A percentile compares a stretch with the other conserved stretches of the same genome.
Conservation (phyloP, 1,140 invertebrate genomes). For the Aricia agestis region DNA sequence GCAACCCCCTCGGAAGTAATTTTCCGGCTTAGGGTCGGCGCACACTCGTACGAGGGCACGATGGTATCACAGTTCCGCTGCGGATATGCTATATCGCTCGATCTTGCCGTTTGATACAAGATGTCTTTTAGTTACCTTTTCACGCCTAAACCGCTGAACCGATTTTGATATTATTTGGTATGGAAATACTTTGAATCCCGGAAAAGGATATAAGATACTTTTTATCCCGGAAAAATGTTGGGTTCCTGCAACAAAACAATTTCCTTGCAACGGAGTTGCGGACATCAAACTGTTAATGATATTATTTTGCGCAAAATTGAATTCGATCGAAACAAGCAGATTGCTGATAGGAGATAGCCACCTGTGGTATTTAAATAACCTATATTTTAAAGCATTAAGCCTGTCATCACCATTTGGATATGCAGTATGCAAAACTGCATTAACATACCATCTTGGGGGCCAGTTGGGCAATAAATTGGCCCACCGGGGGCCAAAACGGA, state of each 20-base stretch:
- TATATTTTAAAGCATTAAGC: not conserved
- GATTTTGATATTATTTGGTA: too few relatives aligned
- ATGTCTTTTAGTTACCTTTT: too few relatives aligned
- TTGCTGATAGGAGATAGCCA: slow-evolving; percentile 18
- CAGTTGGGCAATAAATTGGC: slow-evolving; percentile 2
- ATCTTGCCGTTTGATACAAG: not conserved
- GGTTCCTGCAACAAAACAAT: too few relatives aligned
- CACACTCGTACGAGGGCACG: slow-evolving; percentile 3
- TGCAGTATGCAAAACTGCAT: not conserved
- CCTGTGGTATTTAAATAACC: not conserved
- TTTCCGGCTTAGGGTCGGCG: slow-evolving; percentile 14
- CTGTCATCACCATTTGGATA: not conserved
- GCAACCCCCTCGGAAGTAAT: slow-evolving; percentile 18
- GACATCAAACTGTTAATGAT: too few relatives aligned
- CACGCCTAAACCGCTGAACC: too few relatives aligned
- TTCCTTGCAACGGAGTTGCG: too few relatives aligned
- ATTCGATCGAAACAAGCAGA: not conserved
- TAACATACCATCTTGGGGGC: not conserved
- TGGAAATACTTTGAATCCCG: too few relatives aligned
- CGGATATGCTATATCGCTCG: slow-evolving; percentile 22
- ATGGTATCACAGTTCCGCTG: slow-evolving; percentile 31
- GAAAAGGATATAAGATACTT: too few relatives aligned
- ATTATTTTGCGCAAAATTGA: too few relatives aligned
- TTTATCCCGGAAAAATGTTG: too few relatives aligned
- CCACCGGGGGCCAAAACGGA: not conserved